Conservation (phyloP, 2,888 invertebrate genomes). For the Panopea generosa region DNA sequence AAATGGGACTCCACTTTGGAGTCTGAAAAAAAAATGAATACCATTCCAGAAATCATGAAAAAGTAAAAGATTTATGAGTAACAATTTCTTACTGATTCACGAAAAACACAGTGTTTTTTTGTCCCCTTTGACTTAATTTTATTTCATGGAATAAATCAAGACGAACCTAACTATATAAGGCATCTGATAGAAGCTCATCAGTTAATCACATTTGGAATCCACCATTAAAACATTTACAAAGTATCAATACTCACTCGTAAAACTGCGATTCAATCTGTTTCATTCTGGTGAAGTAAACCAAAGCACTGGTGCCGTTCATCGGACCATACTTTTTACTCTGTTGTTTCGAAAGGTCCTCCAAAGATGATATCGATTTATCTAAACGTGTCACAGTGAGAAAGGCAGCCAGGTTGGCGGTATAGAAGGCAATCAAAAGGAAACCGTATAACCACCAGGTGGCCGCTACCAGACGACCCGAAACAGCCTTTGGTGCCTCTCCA, state of each 20-base stretch:
- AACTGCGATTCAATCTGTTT: constrained; percentile 97
- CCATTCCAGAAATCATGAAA: no score
- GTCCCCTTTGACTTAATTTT: no score
- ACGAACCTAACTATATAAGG: no score
- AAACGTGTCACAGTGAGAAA: constrained; percentile 95
- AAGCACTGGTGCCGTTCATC: constrained; percentile 93
- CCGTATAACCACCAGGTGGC: constrained; percentile 99
- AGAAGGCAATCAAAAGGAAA: constrained; percentile 99
- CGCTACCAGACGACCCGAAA: constrained; percentile 97
- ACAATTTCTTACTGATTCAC: no score
- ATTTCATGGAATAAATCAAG: no score
- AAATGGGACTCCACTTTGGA: no score
- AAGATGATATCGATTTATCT: constrained; percentile 95
- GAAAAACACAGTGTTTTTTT: no score
- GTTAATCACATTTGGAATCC: no score
- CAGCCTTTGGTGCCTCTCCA: constrained; percentile 89
- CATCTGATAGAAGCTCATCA: no score
- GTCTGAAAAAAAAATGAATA: no score
- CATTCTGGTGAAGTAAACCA: constrained; percentile 98
- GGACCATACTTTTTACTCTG: constrained; percentile 99
- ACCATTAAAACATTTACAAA: no score
- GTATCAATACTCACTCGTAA: constrained; percentile 93
- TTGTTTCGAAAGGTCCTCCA: constrained; percentile 97
- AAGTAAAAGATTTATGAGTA: no score
- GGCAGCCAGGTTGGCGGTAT: constrained; percentile 99